Conservation (phyloP, 2,113 vertebrate species). For the Phalacrocorax brasilianus region DNA sequence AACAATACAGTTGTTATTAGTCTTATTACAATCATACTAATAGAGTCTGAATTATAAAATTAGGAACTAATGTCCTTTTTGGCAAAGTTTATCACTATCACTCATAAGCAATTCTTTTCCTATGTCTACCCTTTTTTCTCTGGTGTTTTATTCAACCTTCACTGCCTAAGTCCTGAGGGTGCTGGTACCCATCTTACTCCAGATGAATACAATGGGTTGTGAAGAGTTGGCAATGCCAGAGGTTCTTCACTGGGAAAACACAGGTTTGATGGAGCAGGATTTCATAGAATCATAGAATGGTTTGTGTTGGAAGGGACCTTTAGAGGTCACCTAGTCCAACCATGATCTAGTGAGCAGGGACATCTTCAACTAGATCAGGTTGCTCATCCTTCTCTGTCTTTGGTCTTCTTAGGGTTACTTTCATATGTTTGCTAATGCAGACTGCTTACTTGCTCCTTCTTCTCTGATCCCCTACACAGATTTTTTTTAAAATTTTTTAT, state of each 20-base stretch:
- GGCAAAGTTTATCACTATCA: background rate
- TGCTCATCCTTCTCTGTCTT: background rate
- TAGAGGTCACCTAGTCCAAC: too few relatives aligned
- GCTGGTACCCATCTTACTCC: background rate
- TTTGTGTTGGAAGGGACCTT: too few relatives aligned
- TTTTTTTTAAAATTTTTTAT: background rate
- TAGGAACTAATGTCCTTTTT: background rate
- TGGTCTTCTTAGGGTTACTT: background rate
- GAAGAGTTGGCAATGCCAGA: background rate
- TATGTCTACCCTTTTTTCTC: background rate
- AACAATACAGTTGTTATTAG: background rate
- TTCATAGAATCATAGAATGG: background rate
- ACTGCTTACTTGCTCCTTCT: background rate
- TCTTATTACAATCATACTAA: background rate
- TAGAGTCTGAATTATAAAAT: background rate
- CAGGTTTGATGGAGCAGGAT: background rate
- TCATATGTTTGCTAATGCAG: background rate
- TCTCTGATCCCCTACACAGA: background rate
- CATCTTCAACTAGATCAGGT: too few relatives aligned
- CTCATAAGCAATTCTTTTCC: background rate
- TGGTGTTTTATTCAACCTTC: background rate
- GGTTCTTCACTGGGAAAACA: background rate
- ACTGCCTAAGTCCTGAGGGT: background rate
- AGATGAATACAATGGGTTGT: accelerated
- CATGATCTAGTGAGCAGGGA: too few relatives aligned